Evolutionary conservation across 2,113 vertebrate genomes (phyloP), one percentile per base, ranked within the genome.

Genomic region (Anguilla japonica): DNA sequence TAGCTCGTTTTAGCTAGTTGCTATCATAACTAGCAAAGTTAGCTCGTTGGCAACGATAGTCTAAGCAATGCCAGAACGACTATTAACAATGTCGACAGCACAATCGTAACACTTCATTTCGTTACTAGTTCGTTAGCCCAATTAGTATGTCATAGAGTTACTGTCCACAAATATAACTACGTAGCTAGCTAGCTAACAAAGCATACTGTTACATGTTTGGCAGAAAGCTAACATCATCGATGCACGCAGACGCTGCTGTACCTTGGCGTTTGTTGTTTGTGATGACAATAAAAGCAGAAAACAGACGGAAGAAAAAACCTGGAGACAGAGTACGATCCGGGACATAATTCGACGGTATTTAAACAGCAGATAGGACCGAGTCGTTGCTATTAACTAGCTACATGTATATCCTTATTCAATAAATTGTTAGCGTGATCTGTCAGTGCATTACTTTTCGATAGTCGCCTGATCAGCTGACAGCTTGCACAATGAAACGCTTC

Each of bases 201-300:
- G 9, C 41, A 60, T 53, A 41, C 20, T 41, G 41, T n/a, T 71
- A 71, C 39, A 41, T 67, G 18, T 26, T 41, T 53, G 43, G 26
- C 43, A 83, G 18, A 16, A 71, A 29, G 84, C 15, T 43, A 50
- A 60, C 57, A 81, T 71, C 3, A 79, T 34, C 5, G 56, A n/a
- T 18, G 9, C 22, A 82, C n/a, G 67, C 40, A 18, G 46, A 13
- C 26, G n/a, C 6, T 85, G 9, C 87, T 89, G 92, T 93, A 96
- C 95, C 94, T 95, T 96, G 15, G 94, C 95, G 83, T 91, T 89
- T 79, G 90, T 29, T 71, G 39, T 91, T 89, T 92, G 90, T 79
- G 83, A 89, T 8, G 87, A 89, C 63, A 90, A 26, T 43, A 94
- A n/a, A 13, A 95, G 63, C 78, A 92, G 79, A 82, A 94, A 92